Base-by-base conservation (phyloP, 1,140 invertebrate genomes). In the Zaprionus tsacasi region DNA sequence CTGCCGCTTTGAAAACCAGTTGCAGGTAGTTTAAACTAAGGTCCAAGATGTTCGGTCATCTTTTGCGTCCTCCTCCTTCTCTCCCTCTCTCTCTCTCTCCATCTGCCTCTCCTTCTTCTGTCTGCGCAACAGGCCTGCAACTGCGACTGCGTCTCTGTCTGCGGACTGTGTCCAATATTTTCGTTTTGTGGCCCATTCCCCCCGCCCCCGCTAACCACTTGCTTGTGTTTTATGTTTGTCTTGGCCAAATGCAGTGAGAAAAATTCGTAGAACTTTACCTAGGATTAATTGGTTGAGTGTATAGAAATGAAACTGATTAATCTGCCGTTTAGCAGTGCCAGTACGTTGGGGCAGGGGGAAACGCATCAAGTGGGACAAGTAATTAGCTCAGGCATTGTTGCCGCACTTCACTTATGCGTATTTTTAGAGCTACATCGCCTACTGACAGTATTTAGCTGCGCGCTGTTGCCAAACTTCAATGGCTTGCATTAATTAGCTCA, bases 1-100 rank as follows among this genome's bases (percentile, higher is more conserved):
- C 52, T 65, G 48, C 61, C 71, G 50, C 64, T 70, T 79, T 74
- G 65, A 78, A 88, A 89, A 89, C 85, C 85, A 89, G 85, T 89
- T 89, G 85, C 85, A 89, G 85, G 85, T 89, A 89, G 85, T 89
- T 90, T 89, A 85, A 89, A 89, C 78, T 90, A 85, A 89, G 79
- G 81, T 71, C 85, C 85, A 88, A 88, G 78, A 81, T 78, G 83
- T 79, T 86, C 56, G 77, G 70, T 87, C 76, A 74, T 87, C 79
- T 86, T 87, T 82, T 79, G 76, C 40, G 40, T 45, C 40, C 40
- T 17, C 40, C 40, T 17, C 40, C 40, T 35, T 35, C 10, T 78
- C 75, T 73, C 87, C 76, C 58, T 45, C 55, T 45, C n/a, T 67
- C 63, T 15, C 35, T 43, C 27, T 59, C 55, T 38, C 68, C 73